phyloP scores from a whole-genome alignment of 1,140 invertebrate genomes.

The Melanaphis sacchari region DNA sequence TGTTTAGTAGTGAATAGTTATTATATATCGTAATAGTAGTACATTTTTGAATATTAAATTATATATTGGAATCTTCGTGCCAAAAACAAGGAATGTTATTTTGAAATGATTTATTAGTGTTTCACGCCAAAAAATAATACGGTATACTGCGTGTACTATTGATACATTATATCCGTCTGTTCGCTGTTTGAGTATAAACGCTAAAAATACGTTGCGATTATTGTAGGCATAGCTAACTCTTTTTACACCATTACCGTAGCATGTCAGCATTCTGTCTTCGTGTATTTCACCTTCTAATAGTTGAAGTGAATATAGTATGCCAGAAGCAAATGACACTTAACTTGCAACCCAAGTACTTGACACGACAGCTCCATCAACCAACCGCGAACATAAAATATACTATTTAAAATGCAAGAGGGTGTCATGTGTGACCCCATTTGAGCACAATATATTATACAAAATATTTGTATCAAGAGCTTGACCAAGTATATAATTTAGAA shows the following conservation, averaged over 20 bases:
- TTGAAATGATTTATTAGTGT: neutral
- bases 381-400: neutral
- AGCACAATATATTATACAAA: neutral
- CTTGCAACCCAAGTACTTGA: neutral
- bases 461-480: neutral
- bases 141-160: neutral
- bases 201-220: slow-evolving; percentile 1
- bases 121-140: neutral
- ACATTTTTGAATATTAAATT: neutral
- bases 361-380: neutral
- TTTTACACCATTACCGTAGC: neutral
- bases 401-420: neutral
- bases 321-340: slow-evolving; percentile 7
- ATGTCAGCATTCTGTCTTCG: neutral
- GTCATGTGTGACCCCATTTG: neutral
- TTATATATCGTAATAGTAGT: neutral
- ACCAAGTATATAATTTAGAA: neutral
- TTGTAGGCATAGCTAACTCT: neutral
- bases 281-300: neutral
- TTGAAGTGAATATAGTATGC: neutral
- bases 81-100: neutral
- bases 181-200: neutral
- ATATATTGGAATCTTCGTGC: neutral
- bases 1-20: neutral
- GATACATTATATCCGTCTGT: neutral